Percentiles rank a stretch among this genome's conserved stretches.
Conservation (phyloP, 2,888 invertebrate species). For the Pristionchus exspectatus region DNA sequence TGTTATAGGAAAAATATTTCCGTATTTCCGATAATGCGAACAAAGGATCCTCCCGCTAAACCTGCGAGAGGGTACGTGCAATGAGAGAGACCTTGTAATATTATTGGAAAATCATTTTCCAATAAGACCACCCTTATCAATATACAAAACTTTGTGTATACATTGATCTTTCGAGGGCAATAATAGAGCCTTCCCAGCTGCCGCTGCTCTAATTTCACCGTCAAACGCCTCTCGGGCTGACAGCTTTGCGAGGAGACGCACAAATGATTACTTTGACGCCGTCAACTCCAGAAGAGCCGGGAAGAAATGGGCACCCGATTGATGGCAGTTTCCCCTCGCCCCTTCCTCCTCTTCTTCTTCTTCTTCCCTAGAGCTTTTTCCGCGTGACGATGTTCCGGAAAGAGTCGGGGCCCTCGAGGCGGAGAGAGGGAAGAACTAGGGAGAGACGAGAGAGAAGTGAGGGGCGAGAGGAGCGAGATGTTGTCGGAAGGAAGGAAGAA, state of each 20-base stretch:
- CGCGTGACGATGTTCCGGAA: slow-evolving; percentile 51
- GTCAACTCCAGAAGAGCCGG: not conserved
- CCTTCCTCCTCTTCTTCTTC: slow-evolving; percentile 6
- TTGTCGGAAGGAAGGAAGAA: slow-evolving; percentile 25
- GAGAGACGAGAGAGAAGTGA: not conserved
- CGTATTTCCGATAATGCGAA: too few species aligned
- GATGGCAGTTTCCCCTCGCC: slow-evolving; percentile 3
- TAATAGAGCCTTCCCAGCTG: too few species aligned
- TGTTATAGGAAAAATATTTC: too few species aligned
- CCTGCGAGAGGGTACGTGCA: too few species aligned
- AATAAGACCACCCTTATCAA: too few species aligned
- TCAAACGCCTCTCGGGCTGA: not conserved
- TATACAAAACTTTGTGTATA: too few species aligned
- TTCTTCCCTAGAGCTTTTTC: slow-evolving; percentile 50
- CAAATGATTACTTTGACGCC: slow-evolving; percentile 26
- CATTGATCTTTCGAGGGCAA: too few species aligned
- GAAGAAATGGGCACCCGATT: slow-evolving; percentile 11
- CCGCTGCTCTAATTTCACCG: not conserved
- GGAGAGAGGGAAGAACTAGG: not conserved
- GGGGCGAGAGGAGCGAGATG: slow-evolving; percentile 14
- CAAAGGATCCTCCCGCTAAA: too few species aligned
- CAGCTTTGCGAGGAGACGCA: not conserved
- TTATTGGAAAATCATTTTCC: too few species aligned
- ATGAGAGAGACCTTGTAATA: too few species aligned
- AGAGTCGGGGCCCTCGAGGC: slow-evolving; percentile 9